Evolutionary conservation across 2,113 vertebrate genomes (phyloP).

Genomic region (Gasterosteus nipponicus): DNA sequence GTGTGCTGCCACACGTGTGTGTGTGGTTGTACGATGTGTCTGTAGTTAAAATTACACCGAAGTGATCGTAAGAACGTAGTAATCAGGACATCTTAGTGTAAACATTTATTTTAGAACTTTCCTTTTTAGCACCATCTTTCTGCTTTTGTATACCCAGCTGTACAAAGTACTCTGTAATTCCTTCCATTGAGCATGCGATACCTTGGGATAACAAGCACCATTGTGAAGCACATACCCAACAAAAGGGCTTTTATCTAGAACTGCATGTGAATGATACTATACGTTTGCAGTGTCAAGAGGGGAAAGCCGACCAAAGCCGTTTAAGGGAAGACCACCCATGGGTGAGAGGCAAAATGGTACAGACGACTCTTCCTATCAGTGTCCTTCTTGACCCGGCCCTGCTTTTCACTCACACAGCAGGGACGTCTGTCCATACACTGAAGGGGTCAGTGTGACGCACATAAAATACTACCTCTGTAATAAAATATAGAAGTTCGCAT

Average conservation of each 20-base stretch:
- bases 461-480: conserved; percentile 32
- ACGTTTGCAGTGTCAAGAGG: conserved; percentile 65
- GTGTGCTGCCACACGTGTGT: background rate
- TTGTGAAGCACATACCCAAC: conserved; percentile 60
- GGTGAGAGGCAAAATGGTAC: conserved; percentile 42
- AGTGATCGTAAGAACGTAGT: background rate
- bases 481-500: background rate
- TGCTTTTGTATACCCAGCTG: conserved; percentile 63
- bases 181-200: conserved; percentile 54
- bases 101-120: conserved; percentile 15
- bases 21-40: background rate
- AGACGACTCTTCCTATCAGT: conserved; percentile 26
- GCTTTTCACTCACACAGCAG: conserved; percentile 40
- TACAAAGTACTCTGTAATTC: conserved; percentile 40
- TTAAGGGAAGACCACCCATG: conserved; percentile 73
- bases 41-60: background rate
- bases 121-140: conserved; percentile 25
- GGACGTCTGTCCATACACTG: conserved; percentile 33
- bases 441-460: conserved; percentile 26
- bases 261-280: conserved; percentile 64
- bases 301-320: conserved; percentile 60
- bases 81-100: conserved; percentile 15
- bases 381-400: conserved; percentile 21
- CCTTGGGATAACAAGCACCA: conserved; percentile 47
- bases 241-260: conserved; percentile 56